Evolutionary conservation across 2,113 vertebrate genomes (phyloP).

Genomic region (Podiceps cristatus): DNA sequence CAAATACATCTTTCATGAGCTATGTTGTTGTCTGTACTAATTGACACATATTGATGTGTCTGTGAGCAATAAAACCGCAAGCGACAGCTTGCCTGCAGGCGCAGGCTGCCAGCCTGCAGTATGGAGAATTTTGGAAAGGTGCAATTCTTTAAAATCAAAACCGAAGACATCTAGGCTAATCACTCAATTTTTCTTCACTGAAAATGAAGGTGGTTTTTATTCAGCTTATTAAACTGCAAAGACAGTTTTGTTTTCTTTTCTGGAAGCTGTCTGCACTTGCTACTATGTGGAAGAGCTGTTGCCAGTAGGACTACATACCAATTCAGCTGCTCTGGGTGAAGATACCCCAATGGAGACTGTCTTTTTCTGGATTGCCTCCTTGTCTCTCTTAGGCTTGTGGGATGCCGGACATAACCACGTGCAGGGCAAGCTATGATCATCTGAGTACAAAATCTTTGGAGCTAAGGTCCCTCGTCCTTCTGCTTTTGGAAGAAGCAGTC

Average conservation of each 20-base stretch:
- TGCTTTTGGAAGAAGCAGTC: background rate
- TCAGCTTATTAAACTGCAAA: background rate
- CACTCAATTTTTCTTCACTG: background rate
- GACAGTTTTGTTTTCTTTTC: background rate
- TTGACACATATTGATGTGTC: background rate
- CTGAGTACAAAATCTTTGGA: background rate
- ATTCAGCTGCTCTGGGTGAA: background rate
- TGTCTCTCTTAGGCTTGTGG: background rate
- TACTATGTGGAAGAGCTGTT: background rate
- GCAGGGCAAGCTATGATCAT: background rate
- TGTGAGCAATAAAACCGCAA: background rate
- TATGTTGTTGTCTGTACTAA: background rate
- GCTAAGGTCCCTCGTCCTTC: background rate
- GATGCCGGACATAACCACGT: background rate
- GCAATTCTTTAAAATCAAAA: background rate
- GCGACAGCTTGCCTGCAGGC: background rate
- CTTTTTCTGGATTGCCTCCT: background rate
- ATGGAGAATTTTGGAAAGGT: background rate
- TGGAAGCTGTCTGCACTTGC: background rate
- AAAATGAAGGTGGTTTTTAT: background rate
- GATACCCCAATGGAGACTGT: background rate
- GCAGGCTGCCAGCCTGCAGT: background rate
- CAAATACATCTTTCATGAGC: background rate
- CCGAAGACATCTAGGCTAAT: background rate
- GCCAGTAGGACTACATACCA: fast-evolving